Base-by-base conservation (phyloP, 1,140 invertebrate genomes). In the Aphelinus certus region DNA sequence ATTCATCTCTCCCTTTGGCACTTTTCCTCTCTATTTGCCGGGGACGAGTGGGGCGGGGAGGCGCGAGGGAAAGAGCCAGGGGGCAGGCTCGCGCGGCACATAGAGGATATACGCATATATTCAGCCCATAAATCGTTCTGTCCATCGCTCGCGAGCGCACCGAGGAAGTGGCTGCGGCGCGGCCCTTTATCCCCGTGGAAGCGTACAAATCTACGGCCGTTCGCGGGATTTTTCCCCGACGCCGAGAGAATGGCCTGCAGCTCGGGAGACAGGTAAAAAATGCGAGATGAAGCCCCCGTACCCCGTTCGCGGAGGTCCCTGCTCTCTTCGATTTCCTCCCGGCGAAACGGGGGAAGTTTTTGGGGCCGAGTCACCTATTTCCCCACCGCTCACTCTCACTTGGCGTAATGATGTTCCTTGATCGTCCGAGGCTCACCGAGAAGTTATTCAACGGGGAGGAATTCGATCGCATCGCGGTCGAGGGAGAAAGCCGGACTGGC, bases 1-100 rank as follows among this genome's bases (percentile, higher is more conserved):
- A 76, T 76, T 71, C 74, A 71, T 76, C 71, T 75, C 71, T 75
- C 67, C 68, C 74, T 75, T 75, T 75, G 68, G 60, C 61, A 64
- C 73, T 65, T 66, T 75, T 65, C 68, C 62, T 67, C 64, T 48
- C 51, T 62, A 56, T 65, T 71, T 76, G 47, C 48, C 2, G 63
- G 70, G 58, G 49, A 60, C 61, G 73, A 66, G 45, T 55, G 68
- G 69, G 62, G 66, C 66, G 66, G 42, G 53, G 71, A 56, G 74
- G 66, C 42, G 53, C 46, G 45, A 49, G 49, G 9, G 45, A 64
- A n/a, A 64, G 62, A 49, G 60, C 42, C 3, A 45, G 46, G n/a
- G 60, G 5, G 62, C 7, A 10, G 9, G 45, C 47, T 26, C 26
- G 55, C 26, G 7, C 10, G 56, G 3, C 10, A 45, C n/a, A 26